Conservation (phyloP, 2,888 invertebrate species). For the Cheilosia soror region DNA sequence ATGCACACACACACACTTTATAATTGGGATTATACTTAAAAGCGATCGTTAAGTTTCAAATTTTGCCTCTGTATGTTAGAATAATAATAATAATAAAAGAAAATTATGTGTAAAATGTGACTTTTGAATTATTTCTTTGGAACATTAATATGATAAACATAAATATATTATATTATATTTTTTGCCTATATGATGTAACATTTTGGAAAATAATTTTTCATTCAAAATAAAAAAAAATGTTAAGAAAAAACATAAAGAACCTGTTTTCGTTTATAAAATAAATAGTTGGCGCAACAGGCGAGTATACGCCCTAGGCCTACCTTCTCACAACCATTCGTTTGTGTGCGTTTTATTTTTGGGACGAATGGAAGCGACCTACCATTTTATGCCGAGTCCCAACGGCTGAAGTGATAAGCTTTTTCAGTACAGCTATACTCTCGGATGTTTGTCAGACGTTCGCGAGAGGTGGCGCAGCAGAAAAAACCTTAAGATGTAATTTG, state of each 20-base stretch:
- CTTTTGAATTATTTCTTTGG: constrained; percentile 24
- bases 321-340: too few relatives aligned
- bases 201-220: constrained; percentile 67
- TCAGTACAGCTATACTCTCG: too few relatives aligned
- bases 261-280: too few relatives aligned
- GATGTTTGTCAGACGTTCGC: too few relatives aligned
- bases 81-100: constrained; percentile 19
- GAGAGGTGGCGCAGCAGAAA: too few relatives aligned
- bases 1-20: constrained; percentile 31
- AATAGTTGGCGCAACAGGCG: too few relatives aligned
- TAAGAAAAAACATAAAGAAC: constrained; percentile 3
- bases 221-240: constrained; percentile 60
- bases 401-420: too few relatives aligned
- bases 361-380: too few relatives aligned
- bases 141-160: constrained; percentile 35
- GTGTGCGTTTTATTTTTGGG: too few relatives aligned
- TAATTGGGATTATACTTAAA: constrained; percentile 35
- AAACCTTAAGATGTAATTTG: too few relatives aligned
- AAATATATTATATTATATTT: constrained; percentile 52
- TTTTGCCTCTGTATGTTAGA: constrained; percentile 61
- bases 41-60: constrained; percentile 53
- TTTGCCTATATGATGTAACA: constrained; percentile 68
- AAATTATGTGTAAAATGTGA: constrained; percentile 41
- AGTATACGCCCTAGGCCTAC: too few relatives aligned
- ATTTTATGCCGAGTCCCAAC: too few relatives aligned